These are phyloP conservation scores for Portunus trituberculatus DNA, from an alignment of 1,140 invertebrate genomes.

Conservation along the genomic window DNA sequence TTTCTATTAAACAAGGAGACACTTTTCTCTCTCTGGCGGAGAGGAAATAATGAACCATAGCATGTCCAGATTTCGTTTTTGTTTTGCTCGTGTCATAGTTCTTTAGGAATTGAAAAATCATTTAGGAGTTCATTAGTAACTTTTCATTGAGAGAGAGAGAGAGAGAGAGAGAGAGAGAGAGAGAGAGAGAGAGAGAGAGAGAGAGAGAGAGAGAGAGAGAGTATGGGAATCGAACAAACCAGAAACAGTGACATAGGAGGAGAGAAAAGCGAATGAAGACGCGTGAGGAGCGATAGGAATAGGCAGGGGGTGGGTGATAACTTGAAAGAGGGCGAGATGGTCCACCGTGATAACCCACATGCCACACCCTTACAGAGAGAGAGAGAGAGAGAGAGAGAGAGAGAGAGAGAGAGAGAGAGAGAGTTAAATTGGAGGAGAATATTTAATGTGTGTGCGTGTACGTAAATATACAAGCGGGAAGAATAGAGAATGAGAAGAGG, in stretches of 20 bases:
- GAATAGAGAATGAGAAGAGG: not conserved
- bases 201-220: not conserved
- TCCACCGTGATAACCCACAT: not conserved
- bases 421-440: too few relatives aligned
- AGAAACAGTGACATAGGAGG: not conserved
- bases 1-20: too few relatives aligned
- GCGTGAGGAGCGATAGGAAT: not conserved
- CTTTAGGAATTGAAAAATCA: too few relatives aligned
- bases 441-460: too few relatives aligned
- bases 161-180: too few relatives aligned
- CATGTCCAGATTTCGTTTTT: too few relatives aligned
- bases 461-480: not conserved
- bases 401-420: slow-evolving; percentile 4
- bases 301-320: not conserved
- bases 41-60: too few relatives aligned
- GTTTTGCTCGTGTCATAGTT: too few relatives aligned
- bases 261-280: not conserved
- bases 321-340: slow-evolving; percentile 6
- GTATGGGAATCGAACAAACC: not conserved
- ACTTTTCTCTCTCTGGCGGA: too few relatives aligned
- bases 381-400: not conserved
- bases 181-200: too few relatives aligned
- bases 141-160: too few relatives aligned
- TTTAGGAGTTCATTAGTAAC: too few relatives aligned
- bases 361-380: not conserved